Percentiles rank a stretch among this genome's conserved stretches.
Conservation (phyloP, 2,113 vertebrate species). For the Motacilla tschutschensis region DNA sequence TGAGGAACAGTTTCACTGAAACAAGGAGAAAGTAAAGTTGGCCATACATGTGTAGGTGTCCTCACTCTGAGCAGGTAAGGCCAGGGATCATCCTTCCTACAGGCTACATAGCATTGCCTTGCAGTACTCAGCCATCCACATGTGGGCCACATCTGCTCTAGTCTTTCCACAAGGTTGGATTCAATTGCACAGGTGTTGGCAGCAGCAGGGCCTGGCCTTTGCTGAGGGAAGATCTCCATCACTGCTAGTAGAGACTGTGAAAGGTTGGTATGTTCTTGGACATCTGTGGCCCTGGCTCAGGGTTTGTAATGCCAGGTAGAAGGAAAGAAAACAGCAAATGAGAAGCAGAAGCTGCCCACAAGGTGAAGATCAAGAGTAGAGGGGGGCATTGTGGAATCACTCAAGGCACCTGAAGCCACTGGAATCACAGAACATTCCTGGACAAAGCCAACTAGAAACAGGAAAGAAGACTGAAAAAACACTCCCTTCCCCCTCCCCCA, state of each 20-base stretch:
- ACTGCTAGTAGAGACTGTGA: not conserved
- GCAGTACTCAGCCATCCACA: not conserved
- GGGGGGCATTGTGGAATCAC: not conserved
- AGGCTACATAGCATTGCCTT: not conserved
- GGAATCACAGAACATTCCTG: not conserved
- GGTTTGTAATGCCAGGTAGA: not conserved
- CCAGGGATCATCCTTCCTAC: not conserved
- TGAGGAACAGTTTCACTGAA: not conserved
- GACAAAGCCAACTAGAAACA: not conserved
- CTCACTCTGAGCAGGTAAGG: not conserved
- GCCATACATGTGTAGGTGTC: rapidly evolving
- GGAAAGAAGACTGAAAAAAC: not conserved
- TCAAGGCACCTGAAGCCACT: not conserved
- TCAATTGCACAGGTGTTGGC: not conserved
- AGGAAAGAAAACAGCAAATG: not conserved
- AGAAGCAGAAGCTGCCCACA: not conserved
- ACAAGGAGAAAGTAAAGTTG: not conserved
- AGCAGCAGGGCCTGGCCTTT: not conserved
- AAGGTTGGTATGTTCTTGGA: not conserved
- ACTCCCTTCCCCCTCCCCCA: rapidly evolving
- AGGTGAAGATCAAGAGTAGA: not conserved
- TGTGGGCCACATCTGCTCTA: not conserved
- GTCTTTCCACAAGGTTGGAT: not conserved
- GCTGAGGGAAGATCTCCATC: not conserved
- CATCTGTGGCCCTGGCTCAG: not conserved